A percentile compares a stretch with the other conserved stretches of the same genome.
Conservation (phyloP, 2,113 vertebrate genomes). For the Callaeas wilsoni region DNA sequence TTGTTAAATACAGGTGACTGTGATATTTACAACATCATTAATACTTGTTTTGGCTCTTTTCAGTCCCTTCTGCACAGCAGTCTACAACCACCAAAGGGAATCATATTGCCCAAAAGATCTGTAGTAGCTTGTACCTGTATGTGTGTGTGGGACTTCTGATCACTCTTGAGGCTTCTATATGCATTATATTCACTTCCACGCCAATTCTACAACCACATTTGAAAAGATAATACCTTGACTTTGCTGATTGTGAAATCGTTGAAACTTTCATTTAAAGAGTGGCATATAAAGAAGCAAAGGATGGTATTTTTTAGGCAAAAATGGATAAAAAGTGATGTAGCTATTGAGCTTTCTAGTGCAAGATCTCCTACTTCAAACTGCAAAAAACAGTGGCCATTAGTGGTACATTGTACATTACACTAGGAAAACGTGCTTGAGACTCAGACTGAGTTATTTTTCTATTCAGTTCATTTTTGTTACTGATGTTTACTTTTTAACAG, state of each 20-base stretch:
- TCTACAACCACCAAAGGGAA: background rate
- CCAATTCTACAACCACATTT: background rate
- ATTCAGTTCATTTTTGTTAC: background rate
- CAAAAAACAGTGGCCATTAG: background rate
- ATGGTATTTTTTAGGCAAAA: background rate
- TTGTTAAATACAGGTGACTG: background rate
- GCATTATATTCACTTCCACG: background rate
- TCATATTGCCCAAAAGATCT: background rate
- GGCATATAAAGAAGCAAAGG: background rate
- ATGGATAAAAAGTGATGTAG: background rate
- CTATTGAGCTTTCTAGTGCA: background rate
- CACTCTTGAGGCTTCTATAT: background rate
- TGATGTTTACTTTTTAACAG: background rate
- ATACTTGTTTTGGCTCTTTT: background rate
- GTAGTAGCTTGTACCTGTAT: background rate
- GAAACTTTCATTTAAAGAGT: background rate
- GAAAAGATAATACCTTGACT: background rate
- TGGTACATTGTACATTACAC: background rate
- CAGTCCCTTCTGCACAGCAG: background rate
- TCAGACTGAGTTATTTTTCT: background rate
- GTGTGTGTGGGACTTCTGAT: background rate
- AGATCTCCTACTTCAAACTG: background rate
- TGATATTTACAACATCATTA: background rate
- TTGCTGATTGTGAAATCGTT: background rate
- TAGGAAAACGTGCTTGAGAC: background rate